phyloP scores from a whole-genome alignment of 2,113 vertebrate species.

The Rhipidura dahli region DNA sequence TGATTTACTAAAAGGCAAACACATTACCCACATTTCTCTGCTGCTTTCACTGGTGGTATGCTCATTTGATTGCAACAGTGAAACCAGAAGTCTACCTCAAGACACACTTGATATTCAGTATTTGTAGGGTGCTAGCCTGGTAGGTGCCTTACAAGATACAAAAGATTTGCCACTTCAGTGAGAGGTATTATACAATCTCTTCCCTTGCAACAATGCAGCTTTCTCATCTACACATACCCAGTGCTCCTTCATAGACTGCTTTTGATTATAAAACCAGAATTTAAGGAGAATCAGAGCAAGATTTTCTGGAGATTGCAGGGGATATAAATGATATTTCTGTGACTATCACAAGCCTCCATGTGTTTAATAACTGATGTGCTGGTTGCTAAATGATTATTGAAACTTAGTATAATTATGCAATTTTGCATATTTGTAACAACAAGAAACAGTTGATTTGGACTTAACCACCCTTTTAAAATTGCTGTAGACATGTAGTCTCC shows the following conservation, averaged over 20 bases:
- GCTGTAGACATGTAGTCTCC: not conserved
- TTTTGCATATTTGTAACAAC: not conserved
- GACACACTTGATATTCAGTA: not conserved
- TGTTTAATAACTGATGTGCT: not conserved
- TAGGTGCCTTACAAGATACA: not conserved
- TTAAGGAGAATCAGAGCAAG: not conserved
- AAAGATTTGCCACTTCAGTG: not conserved
- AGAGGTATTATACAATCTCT: not conserved
- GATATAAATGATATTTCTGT: not conserved
- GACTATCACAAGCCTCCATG: not conserved
- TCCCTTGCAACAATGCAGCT: not conserved
- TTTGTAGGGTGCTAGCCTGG: not conserved
- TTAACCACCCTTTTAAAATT: not conserved
- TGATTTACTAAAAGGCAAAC: conserved; percentile 39
- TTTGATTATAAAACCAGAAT: not conserved
- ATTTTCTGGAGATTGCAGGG: not conserved
- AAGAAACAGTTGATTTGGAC: not conserved
- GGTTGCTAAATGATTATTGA: not conserved
- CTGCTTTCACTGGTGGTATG: not conserved
- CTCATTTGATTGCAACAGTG: not conserved
- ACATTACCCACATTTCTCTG: conserved; percentile 1
- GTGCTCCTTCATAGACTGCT: not conserved
- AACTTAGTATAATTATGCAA: not conserved
- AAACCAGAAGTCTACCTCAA: not conserved
- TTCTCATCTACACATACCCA: not conserved